A percentile compares a stretch with the other conserved stretches of the same genome.
Conservation (phyloP, 2,113 vertebrate genomes). For the Lycaon pictus region DNA sequence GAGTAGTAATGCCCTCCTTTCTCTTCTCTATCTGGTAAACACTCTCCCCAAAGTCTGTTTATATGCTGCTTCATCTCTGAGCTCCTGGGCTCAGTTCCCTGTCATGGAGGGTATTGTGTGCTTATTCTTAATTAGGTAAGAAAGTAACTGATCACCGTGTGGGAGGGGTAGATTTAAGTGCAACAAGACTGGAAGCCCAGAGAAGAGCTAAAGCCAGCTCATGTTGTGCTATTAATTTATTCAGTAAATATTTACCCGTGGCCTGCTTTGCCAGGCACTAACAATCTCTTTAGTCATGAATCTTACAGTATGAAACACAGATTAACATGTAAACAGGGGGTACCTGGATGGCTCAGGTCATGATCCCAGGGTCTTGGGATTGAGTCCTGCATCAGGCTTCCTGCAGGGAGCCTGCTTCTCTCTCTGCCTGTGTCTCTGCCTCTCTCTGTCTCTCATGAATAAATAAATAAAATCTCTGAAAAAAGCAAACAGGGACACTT, state of each 20-base stretch:
- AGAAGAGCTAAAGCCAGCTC: not conserved
- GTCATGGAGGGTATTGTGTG: not conserved
- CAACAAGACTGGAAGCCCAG: not conserved
- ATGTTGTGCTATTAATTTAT: conserved; percentile 4
- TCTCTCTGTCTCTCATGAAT: too few relatives aligned
- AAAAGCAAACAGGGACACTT: too few relatives aligned
- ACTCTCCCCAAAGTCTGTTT: not conserved
- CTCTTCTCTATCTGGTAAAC: not conserved
- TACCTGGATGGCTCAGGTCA: too few relatives aligned
- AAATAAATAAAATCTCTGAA: too few relatives aligned
- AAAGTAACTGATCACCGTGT: not conserved
- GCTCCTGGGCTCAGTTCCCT: not conserved
- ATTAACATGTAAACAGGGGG: not conserved
- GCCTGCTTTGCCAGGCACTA: not conserved
- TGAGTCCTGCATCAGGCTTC: too few relatives aligned
- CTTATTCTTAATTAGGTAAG: not conserved
- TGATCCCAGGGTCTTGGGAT: too few relatives aligned
- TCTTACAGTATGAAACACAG: not conserved
- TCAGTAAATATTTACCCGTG: not conserved
- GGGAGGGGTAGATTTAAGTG: not conserved
- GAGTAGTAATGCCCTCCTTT: not conserved
- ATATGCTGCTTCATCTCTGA: not conserved
- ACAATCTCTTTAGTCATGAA: not conserved
- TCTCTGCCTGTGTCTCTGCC: too few relatives aligned
- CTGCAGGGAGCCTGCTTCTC: too few relatives aligned